Evolutionary conservation across 2,113 vertebrate species (phyloP).

Genomic region (Chelonoidis abingdonii): DNA sequence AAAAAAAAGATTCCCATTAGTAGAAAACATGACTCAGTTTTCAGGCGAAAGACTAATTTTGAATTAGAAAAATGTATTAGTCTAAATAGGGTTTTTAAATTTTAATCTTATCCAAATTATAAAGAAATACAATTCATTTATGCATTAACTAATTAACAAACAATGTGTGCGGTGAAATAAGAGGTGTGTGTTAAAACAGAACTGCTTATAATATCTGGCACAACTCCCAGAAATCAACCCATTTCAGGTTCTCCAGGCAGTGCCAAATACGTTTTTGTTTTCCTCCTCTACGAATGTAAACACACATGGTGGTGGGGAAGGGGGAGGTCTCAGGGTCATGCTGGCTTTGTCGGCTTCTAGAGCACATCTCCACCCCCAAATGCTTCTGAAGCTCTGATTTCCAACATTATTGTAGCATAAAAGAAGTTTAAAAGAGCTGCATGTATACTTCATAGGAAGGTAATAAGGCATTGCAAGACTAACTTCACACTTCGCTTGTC

Average conservation of each 20-base stretch:
- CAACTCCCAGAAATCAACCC: constrained; percentile 75
- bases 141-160: constrained; percentile 75
- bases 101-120: constrained; percentile 64
- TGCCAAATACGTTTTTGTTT: constrained; percentile 79
- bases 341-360: constrained; percentile 37
- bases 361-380: constrained; percentile 56
- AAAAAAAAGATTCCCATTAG: constrained; percentile 58
- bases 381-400: constrained; percentile 64
- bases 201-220: constrained; percentile 73
- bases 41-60: constrained; percentile 67
- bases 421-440: constrained; percentile 69
- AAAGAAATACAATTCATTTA: constrained; percentile 73
- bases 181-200: constrained; percentile 74
- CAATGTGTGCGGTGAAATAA: constrained; percentile 54
- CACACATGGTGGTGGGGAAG: constrained; percentile 33
- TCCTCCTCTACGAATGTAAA: constrained; percentile 74
- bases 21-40: constrained; percentile 67
- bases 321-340: constrained; percentile 17
- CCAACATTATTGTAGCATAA: constrained; percentile 54
- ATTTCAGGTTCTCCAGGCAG: constrained; percentile 36
- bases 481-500: constrained; percentile 86
- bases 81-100: constrained; percentile 54
- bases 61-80: constrained; percentile 73
- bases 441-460: constrained; percentile 74
- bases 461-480: constrained; percentile 81